A percentile compares a stretch with the other conserved stretches of the same genome.
phyloP scores from a whole-genome alignment of 1,140 invertebrate genomes.

The Lethrus apterus region DNA sequence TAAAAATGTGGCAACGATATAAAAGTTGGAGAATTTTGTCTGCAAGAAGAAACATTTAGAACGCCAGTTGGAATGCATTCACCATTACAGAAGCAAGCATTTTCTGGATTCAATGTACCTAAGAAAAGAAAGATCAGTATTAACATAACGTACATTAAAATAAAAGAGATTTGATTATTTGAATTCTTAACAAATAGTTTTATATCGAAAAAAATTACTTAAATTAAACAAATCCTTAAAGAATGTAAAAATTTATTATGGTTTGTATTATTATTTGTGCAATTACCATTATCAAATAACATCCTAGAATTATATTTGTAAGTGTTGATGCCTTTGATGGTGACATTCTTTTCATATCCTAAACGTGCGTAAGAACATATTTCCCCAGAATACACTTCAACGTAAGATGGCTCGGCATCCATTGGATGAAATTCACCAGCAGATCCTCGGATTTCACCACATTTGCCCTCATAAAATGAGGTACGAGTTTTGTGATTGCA shows the following conservation, averaged over 20 bases:
- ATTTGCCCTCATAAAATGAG: slow-evolving; percentile 42
- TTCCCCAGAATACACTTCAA: slow-evolving; percentile 59
- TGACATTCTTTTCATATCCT: slow-evolving; percentile 47
- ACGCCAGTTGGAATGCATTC: slow-evolving; percentile 60
- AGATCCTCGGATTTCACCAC: slow-evolving; percentile 47
- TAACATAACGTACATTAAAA: too few relatives aligned
- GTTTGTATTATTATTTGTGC: not conserved
- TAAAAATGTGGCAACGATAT: slow-evolving; percentile 75
- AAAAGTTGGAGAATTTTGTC: slow-evolving; percentile 61
- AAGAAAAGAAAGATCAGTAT: slow-evolving; percentile 1
- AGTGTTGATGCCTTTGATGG: slow-evolving; percentile 46
- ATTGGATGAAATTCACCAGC: slow-evolving; percentile 56
- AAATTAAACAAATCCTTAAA: too few relatives aligned
- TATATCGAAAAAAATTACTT: too few relatives aligned
- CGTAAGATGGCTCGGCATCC: slow-evolving; percentile 41
- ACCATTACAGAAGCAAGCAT: slow-evolving; percentile 65
- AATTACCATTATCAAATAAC: slow-evolving; percentile 57
- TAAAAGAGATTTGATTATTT: too few relatives aligned
- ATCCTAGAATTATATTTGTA: slow-evolving; percentile 50
- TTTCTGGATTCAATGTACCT: slow-evolving; percentile 32
- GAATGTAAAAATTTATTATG: not conserved
- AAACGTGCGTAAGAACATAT: slow-evolving; percentile 57
- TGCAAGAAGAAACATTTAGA: slow-evolving; percentile 52
- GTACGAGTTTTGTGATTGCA: slow-evolving; percentile 51
- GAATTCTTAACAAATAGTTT: too few relatives aligned